Evolutionary conservation across 2,113 vertebrate species (phyloP).

Genomic region (Lichenostomus cassidix): DNA sequence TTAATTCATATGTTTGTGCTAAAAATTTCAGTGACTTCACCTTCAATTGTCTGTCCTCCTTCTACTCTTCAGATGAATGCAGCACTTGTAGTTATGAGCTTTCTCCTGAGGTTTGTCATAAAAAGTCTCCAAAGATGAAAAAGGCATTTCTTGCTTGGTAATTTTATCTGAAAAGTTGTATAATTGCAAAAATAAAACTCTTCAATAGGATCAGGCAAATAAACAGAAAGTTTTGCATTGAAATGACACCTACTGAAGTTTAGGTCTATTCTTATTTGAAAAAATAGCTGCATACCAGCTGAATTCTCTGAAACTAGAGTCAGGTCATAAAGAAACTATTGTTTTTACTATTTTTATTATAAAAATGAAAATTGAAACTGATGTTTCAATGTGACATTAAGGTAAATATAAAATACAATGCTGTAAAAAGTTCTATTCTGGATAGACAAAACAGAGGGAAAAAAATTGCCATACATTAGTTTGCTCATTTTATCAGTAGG

Average conservation of each 20-base stretch:
- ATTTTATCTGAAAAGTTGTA: slow-evolving; percentile 38
- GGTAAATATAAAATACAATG: not conserved
- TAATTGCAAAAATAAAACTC: slow-evolving; percentile 57
- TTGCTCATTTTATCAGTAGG: not conserved
- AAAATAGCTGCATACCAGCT: not conserved
- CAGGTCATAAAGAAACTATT: not conserved
- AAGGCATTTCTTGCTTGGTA: slow-evolving; percentile 20
- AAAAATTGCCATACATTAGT: accelerated
- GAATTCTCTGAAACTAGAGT: not conserved
- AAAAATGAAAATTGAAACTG: not conserved
- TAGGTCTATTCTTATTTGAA: not conserved
- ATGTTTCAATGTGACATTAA: not conserved
- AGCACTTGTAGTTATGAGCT: slow-evolving; percentile 26
- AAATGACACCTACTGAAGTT: not conserved
- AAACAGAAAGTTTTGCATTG: not conserved
- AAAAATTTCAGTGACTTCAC: slow-evolving; percentile 62
- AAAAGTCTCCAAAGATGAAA: slow-evolving; percentile 58
- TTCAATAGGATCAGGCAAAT: not conserved
- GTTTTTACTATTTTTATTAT: not conserved
- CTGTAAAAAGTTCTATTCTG: not conserved
- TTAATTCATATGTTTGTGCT: slow-evolving; percentile 65
- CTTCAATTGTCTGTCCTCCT: slow-evolving; percentile 63
- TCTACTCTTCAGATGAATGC: slow-evolving; percentile 38
- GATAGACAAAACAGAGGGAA: not conserved
- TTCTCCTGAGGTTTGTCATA: slow-evolving; percentile 60